These are phyloP conservation scores for Platypus cylindrus DNA, from an alignment of 2,888 invertebrate genomes.

Conservation along the genomic window DNA sequence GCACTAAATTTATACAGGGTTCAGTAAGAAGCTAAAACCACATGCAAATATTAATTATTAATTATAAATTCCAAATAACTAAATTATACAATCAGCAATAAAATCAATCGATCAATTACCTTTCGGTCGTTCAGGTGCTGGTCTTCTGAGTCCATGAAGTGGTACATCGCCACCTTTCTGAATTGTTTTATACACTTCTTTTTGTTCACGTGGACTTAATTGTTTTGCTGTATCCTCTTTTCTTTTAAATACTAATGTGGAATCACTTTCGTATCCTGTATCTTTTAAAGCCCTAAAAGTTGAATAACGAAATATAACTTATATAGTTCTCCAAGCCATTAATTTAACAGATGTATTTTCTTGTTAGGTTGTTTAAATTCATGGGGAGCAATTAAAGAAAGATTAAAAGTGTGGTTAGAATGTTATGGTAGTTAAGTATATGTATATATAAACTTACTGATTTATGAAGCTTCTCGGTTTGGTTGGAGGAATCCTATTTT, in stretches of 20 bases:
- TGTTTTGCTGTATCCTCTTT: slow-evolving; percentile 53
- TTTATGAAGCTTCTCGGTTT: slow-evolving; percentile 66
- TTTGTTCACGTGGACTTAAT: slow-evolving; percentile 71
- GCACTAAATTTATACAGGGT: too few relatives aligned
- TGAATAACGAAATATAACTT: too few relatives aligned
- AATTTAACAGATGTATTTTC: too few relatives aligned
- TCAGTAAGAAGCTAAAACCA: slow-evolving; percentile 15
- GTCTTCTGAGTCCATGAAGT: slow-evolving; percentile 79
- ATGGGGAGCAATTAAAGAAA: too few relatives aligned
- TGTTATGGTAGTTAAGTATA: too few relatives aligned
- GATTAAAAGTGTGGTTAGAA: too few relatives aligned
- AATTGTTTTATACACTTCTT: slow-evolving; percentile 72
- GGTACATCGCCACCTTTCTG: slow-evolving; percentile 94
- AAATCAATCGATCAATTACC: slow-evolving; percentile 35
- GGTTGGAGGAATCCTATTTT: slow-evolving; percentile 45
- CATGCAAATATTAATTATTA: slow-evolving; percentile 10
- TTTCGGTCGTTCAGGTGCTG: slow-evolving; percentile 72
- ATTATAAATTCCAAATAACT: neutral
- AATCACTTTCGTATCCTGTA: slow-evolving; percentile 85
- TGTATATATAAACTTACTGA: slow-evolving; percentile 53
- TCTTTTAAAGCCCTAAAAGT: slow-evolving; percentile 65
- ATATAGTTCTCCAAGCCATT: too few relatives aligned
- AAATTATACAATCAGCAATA: neutral
- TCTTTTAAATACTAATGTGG: slow-evolving; percentile 72
- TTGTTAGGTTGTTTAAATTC: too few relatives aligned